Evolutionary conservation across 2,888 invertebrate species (phyloP), one percentile per base, ranked within the genome.

Genomic region (Acanthosepion lycidas): DNA sequence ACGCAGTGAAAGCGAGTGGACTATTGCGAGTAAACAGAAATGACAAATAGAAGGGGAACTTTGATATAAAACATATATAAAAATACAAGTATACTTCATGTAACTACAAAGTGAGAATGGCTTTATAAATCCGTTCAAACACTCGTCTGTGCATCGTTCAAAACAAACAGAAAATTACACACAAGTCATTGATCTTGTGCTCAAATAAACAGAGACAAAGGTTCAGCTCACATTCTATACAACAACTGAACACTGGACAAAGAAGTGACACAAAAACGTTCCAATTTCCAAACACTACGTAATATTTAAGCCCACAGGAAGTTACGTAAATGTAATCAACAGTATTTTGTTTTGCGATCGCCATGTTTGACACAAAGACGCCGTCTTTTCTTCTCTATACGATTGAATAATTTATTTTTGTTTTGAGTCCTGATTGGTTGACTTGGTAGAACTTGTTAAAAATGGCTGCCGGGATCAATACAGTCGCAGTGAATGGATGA

Each of bases 301-400:
- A 78, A 78, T 78, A 78, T n/a, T 42, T 18, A 78, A 33, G 78
- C 78, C 78, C 33, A 78, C n/a, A 78, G 78, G 78, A 78, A n/a
- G 78, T 78, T n/a, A 78, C n/a, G 33, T 78, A 78, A 78, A 78
- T n/a, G 33, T 78, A n/a, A 78, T 78, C 78, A 78, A 78, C 78
- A 78, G 78, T n/a, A 33, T n/a, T 78, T 78, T 78, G 78, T 78
- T 78, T 78, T 78, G 78, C n/a, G 78, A 78, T 78, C 78, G 78
- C n/a, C 78, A 33, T 78, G 78, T n/a, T 78, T 78, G n/a, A 78
- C n/a, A 78, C 78, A 78, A 78, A 78, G 78, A 78, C 78, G 78
- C 78, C 78, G 23, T 78, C 78, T 78, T 78, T 78, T n/a, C 23
- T 78, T 9, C n/a, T 78, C n/a, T 78, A n/a, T 33, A n/a, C n/a